These are phyloP conservation scores for Eleginops maclovinus DNA, from an alignment of 2,113 vertebrate genomes.

Conservation along the genomic window DNA sequence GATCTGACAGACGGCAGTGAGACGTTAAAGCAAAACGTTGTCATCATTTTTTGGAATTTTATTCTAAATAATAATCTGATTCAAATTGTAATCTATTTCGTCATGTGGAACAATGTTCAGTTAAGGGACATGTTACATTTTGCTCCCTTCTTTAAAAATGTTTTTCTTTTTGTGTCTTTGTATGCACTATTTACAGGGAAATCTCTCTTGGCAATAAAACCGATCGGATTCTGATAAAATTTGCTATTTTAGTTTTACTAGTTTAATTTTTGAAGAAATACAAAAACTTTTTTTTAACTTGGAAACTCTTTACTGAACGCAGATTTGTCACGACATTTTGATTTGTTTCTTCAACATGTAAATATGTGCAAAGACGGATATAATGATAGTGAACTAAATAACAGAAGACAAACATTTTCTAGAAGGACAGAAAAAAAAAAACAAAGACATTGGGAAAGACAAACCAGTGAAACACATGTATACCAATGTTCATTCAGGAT, in stretches of 20 bases:
- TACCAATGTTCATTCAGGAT: slow-evolving; percentile 59
- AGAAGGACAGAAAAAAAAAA: slow-evolving; percentile 43
- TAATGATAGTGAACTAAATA: slow-evolving; percentile 29
- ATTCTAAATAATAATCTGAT: neutral
- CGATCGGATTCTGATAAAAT: no score
- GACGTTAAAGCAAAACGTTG: slow-evolving; percentile 4
- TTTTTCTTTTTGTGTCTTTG: no score
- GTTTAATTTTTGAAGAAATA: slow-evolving; percentile 11
- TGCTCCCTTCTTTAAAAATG: no score
- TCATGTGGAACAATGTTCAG: neutral
- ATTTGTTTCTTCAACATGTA: slow-evolving; percentile 42
- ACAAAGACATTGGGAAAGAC: slow-evolving; percentile 52
- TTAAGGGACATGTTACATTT: neutral
- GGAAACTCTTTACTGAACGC: slow-evolving; percentile 59
- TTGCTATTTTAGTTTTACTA: no score
- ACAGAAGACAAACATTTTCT: slow-evolving; percentile 35
- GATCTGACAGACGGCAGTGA: slow-evolving; percentile 15
- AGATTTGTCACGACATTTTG: slow-evolving; percentile 39
- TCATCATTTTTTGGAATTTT: neutral
- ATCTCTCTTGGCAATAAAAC: no score
- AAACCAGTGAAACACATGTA: slow-evolving; percentile 60
- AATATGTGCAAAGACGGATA: slow-evolving; percentile 50
- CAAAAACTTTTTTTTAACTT: slow-evolving; percentile 20
- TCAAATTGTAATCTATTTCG: neutral
- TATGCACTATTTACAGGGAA: no score